A percentile compares a stretch with the other conserved stretches of the same genome.
Evolutionary conservation across 2,797 vertebrate species (phyloP).

Genomic region (Typhlichthys eigenmanni): DNA sequence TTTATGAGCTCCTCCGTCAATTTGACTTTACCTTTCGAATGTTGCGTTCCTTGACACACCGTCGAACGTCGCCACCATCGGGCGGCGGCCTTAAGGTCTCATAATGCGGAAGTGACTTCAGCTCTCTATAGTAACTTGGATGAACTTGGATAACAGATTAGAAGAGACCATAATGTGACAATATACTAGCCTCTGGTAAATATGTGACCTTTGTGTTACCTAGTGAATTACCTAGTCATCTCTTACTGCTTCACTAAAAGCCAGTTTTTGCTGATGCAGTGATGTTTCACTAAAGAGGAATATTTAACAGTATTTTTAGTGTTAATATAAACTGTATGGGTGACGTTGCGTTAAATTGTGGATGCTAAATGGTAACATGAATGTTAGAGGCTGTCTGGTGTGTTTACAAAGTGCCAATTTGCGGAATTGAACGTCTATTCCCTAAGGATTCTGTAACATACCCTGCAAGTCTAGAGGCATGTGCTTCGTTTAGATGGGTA

Average conservation of each 20-base stretch:
- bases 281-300: constrained; percentile 10
- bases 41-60: no score
- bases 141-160: constrained; percentile 36
- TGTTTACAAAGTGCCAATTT: constrained; percentile 37
- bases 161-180: constrained; percentile 53
- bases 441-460: constrained; percentile 63
- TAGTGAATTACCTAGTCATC: no score
- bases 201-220: no score
- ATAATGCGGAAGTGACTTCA: no score
- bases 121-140: constrained; percentile 25
- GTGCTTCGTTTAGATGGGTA: constrained; percentile 75
- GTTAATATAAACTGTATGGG: constrained; percentile 26
- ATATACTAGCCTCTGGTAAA: constrained; percentile 16
- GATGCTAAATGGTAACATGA: constrained; percentile 26
- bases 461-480: constrained; percentile 57
- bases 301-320: constrained; percentile 14
- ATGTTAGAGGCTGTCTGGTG: constrained; percentile 4
- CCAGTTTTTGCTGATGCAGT: not conserved
- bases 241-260: not conserved
- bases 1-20: no score
- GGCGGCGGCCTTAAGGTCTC: no score
- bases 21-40: no score
- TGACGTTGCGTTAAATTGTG: constrained; percentile 43
- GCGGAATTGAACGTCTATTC: constrained; percentile 35
- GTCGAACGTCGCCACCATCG: no score